Conservation (phyloP, 2,113 vertebrate genomes). For the Sphaerodactylus townsendi region DNA sequence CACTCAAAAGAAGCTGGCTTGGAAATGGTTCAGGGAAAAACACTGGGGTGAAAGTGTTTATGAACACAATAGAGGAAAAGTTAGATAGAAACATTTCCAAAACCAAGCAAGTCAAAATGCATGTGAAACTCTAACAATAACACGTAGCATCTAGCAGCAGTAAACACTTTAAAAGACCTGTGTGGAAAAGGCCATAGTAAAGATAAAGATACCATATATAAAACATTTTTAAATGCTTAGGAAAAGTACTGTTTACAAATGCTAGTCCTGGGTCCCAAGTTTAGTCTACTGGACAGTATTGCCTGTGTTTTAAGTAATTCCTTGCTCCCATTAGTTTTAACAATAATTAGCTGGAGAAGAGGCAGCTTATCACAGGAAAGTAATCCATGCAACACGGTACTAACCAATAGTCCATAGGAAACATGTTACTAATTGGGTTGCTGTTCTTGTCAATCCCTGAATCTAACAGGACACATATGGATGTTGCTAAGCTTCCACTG, state of each 20-base stretch:
- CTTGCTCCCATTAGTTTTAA: neutral
- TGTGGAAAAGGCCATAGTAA: too few species aligned
- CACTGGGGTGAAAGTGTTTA: too few species aligned
- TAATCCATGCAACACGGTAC: neutral
- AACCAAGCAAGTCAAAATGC: too few species aligned
- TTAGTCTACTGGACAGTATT: neutral
- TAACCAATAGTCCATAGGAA: neutral
- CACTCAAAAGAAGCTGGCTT: too few species aligned
- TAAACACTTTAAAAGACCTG: too few species aligned
- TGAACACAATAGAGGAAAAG: too few species aligned
- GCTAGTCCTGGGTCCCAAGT: neutral
- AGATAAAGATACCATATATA: neutral
- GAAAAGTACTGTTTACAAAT: neutral
- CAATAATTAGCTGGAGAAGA: neutral
- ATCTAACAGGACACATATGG: conserved; percentile 16
- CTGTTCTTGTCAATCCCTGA: neutral
- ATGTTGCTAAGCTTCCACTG: conserved; percentile 1
- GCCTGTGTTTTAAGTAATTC: neutral
- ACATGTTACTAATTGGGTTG: neutral
- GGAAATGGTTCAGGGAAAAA: too few species aligned
- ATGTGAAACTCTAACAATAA: too few species aligned
- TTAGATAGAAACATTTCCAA: too few species aligned
- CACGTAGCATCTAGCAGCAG: too few species aligned
- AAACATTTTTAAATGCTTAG: neutral
- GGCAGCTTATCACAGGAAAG: neutral